Base-by-base conservation (phyloP, 2,797 vertebrate genomes). In the Pseudomugil gertrudae region DNA sequence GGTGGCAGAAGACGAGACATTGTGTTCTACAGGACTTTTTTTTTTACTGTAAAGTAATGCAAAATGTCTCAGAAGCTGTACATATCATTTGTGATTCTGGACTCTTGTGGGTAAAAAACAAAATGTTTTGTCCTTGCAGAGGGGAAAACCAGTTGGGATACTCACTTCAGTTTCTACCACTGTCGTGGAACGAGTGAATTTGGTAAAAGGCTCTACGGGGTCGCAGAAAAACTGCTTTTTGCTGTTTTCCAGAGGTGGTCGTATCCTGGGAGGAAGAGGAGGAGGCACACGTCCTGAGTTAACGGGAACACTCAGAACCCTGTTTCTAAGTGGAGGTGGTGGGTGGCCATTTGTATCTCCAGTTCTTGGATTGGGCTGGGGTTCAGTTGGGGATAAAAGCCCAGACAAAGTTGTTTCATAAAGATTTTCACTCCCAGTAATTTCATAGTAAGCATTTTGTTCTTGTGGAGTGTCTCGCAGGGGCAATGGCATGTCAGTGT, bases 191-290 rank as follows among this genome's bases (percentile, higher is more conserved):
- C 91, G 86, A 17, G 1, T 65, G 19, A 84, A 53, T 50, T n/a
- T 92, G 6, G 30, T 17, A 36, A 13, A 0, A 1, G 68, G 45
- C 21, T 38, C 32, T 0, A 17, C 0, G 24, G 52, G 1, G 19
- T 81, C 55, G 45, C n/a, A 67, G 33, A 83, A 80, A 47, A 83
- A 27, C 36, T 21, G 70, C 32, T 51, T 80, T 7, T 40, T 60
- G 23, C 0, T 2, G 5, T 14, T 35, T 8, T 3, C 0, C 1
- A 35, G 4, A 0, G 50, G 57, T 1, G 17, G 0, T 17, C 9
- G 54, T 0, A 13, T 54, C 69, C 89, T 88, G 17, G 84, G 80
- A 8, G 90, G 90, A 9, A 89, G 51, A 14, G 91, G 92, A 13
- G 87, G 91, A n/a, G 89, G 87, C 4, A 1, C 24, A 1, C 9